These are phyloP conservation scores for Spodoptera exigua DNA, from an alignment of 2,888 invertebrate genomes.

Conservation along the genomic window DNA sequence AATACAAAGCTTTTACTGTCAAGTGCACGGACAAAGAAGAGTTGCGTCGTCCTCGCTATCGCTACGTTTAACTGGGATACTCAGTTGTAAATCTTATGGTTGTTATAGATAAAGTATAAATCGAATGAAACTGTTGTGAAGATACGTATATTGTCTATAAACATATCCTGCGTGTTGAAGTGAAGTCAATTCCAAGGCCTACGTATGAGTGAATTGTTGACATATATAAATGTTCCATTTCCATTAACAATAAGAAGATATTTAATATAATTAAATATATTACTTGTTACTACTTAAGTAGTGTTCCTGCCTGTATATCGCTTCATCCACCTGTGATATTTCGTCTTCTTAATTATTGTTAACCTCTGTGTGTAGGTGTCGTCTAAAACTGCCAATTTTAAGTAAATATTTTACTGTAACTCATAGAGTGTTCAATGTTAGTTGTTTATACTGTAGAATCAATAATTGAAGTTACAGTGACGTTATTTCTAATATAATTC, in stretches of 20 bases:
- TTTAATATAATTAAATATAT: conserved; percentile 64
- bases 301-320: conserved; percentile 87
- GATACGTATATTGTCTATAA: conserved; percentile 66
- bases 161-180: conserved; percentile 79
- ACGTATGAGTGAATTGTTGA: conserved; percentile 74
- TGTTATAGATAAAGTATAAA: conserved; percentile 69
- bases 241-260: conserved; percentile 64
- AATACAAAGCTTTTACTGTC: conserved; percentile 88
- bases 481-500: conserved; percentile 36
- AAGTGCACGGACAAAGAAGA: conserved; percentile 89
- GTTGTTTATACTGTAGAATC: conserved; percentile 60
- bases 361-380: conserved; percentile 69
- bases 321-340: conserved; percentile 87
- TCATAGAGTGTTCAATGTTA: conserved; percentile 77
- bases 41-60: conserved; percentile 72
- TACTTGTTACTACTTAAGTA: conserved; percentile 74
- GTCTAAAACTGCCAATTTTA: conserved; percentile 76
- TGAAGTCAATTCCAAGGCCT: conserved; percentile 84
- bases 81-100: conserved; percentile 72
- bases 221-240: conserved; percentile 65
- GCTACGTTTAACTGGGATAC: conserved; percentile 71
- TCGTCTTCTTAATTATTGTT: conserved; percentile 76
- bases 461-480: conserved; percentile 47
- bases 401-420: conserved; percentile 65
- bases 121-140: conserved; percentile 72